These are phyloP conservation scores for Distichodus sexfasciatus DNA, from an alignment of 2,797 vertebrate genomes.

Conservation along the genomic window DNA sequence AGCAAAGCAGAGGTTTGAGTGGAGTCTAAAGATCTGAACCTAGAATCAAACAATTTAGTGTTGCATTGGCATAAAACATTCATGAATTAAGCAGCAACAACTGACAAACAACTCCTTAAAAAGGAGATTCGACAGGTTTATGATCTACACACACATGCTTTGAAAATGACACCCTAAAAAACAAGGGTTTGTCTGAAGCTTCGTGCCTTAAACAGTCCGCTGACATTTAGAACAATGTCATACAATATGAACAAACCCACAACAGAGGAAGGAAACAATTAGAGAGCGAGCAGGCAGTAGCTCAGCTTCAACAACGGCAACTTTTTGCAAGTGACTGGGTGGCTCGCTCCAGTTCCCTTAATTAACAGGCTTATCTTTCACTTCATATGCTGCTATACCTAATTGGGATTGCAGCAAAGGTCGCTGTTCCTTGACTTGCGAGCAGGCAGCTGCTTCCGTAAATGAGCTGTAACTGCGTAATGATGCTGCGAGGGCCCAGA, in stretches of 20 bases:
- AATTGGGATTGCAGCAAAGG: constrained; percentile 45
- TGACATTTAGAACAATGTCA: background rate
- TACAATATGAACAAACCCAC: background rate
- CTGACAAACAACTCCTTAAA: background rate
- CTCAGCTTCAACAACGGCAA: constrained; percentile 25
- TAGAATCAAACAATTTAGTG: background rate
- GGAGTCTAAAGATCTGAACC: background rate
- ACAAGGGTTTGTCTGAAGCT: background rate
- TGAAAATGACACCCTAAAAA: background rate
- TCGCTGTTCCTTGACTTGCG: constrained; percentile 22
- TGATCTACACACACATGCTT: no score
- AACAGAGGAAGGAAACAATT: constrained; percentile 21
- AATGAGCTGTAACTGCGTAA: constrained; percentile 19
- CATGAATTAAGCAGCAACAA: background rate
- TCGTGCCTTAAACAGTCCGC: background rate
- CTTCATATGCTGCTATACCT: constrained; percentile 43
- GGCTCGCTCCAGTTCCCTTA: constrained; percentile 27
- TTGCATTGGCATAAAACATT: background rate
- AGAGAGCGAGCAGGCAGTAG: constrained; percentile 7
- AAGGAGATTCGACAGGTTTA: background rate
- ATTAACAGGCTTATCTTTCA: constrained; percentile 47
- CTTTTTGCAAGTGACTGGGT: constrained; percentile 21
- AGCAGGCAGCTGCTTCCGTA: constrained; percentile 12
- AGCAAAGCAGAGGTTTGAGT: background rate
- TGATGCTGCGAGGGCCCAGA: background rate